These are phyloP conservation scores for Sycophila sp. DNA, from an alignment of 1,140 invertebrate genomes.

Conservation along the genomic window DNA sequence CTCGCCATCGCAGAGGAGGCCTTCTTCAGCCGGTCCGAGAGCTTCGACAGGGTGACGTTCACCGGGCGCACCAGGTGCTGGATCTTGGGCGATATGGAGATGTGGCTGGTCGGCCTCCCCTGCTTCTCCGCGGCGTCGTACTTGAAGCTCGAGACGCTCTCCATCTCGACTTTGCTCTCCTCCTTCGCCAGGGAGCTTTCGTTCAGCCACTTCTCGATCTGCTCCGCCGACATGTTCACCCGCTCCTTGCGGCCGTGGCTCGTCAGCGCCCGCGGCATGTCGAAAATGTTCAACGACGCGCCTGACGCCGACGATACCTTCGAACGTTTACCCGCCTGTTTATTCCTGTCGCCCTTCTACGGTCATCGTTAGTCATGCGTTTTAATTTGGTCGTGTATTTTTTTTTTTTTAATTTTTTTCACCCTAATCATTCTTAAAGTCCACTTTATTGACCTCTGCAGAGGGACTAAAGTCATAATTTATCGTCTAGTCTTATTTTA, in stretches of 20 bases:
- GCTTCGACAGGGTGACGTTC: constrained; percentile 62
- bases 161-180: constrained; percentile 67
- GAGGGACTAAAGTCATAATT: too few relatives aligned
- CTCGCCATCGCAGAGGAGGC: neutral
- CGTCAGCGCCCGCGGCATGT: constrained; percentile 51
- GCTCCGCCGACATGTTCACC: constrained; percentile 77
- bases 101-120: constrained; percentile 43
- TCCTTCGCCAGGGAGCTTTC: constrained; percentile 71
- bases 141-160: constrained; percentile 55
- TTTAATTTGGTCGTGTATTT: too few relatives aligned
- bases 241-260: constrained; percentile 70
- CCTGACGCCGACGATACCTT: constrained; percentile 5
- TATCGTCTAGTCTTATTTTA: too few relatives aligned
- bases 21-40: constrained; percentile 52
- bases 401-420: too few relatives aligned
- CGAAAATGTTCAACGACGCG: constrained; percentile 48
- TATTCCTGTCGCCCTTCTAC: too few relatives aligned
- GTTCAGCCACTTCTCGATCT: constrained; percentile 78
- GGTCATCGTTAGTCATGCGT: too few relatives aligned
- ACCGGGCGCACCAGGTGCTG: constrained; percentile 63
- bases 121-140: constrained; percentile 43
- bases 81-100: constrained; percentile 63
- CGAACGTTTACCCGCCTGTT: neutral
- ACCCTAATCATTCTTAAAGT: too few relatives aligned
- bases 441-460: too few relatives aligned